These are phyloP conservation scores for Promerops cafer DNA, from an alignment of 2,113 vertebrate genomes.

Conservation along the genomic window DNA sequence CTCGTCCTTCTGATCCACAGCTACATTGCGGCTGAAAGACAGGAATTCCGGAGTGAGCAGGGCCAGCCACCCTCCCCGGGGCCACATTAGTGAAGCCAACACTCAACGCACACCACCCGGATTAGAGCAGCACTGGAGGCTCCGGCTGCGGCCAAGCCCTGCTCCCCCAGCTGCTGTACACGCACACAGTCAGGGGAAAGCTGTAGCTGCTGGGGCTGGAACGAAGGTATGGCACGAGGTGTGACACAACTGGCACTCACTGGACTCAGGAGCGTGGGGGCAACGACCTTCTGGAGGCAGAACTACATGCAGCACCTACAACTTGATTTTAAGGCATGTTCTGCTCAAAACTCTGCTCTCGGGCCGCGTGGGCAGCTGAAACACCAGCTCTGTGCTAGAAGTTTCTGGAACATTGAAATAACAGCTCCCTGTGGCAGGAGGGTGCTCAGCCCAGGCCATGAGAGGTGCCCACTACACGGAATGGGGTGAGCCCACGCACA, in stretches of 20 bases:
- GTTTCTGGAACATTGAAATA: constrained; percentile 27
- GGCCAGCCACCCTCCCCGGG: not conserved
- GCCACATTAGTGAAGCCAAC: not conserved
- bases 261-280: not conserved
- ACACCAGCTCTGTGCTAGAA: not conserved
- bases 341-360: not conserved
- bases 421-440: not conserved
- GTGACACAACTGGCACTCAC: not conserved
- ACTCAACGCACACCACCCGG: not conserved
- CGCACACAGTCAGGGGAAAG: not conserved
- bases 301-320: not conserved
- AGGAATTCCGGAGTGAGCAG: not conserved
- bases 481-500: fast-evolving
- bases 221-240: not conserved
- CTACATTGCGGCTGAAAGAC: constrained; percentile 91
- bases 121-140: not conserved
- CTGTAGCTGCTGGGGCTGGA: not conserved
- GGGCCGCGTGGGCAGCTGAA: not conserved
- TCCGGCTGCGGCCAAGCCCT: not conserved
- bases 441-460: not conserved
- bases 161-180: not conserved
- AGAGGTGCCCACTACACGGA: fast-evolving
- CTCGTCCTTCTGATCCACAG: constrained; percentile 95
- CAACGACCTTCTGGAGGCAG: not conserved
- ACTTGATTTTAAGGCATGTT: not conserved